Percentiles rank a stretch among this genome's conserved stretches.
These are phyloP conservation scores for Ageneiosus marmoratus DNA, from an alignment of 2,113 vertebrate genomes.

Conservation along the genomic window DNA sequence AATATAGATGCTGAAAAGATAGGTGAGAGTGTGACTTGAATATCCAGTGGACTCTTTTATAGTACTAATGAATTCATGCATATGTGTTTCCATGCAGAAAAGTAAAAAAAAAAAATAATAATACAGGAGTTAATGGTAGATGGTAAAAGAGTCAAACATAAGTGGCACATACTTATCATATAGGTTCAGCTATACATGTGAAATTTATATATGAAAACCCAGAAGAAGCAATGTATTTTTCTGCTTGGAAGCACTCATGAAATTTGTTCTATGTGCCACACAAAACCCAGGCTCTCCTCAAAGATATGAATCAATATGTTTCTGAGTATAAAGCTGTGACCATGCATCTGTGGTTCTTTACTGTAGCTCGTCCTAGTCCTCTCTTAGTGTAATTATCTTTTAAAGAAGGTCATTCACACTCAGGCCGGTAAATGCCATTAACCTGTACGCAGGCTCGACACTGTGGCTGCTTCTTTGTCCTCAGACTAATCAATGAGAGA, in stretches of 20 bases:
- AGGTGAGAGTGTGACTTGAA: slow-evolving; percentile 7
- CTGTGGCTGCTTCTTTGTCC: slow-evolving; percentile 19
- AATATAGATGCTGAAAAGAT: slow-evolving; percentile 1
- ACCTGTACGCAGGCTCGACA: slow-evolving; percentile 27
- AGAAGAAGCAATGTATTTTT: slow-evolving; percentile 37
- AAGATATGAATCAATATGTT: slow-evolving; percentile 26
- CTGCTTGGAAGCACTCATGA: slow-evolving; percentile 25
- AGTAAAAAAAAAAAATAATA: slow-evolving; percentile 18
- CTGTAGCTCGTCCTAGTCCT: background rate
- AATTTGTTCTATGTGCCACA: slow-evolving; percentile 8
- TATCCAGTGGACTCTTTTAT: slow-evolving; percentile 8
- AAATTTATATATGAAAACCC: slow-evolving; percentile 46
- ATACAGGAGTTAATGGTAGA: slow-evolving; percentile 28
- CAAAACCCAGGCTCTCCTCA: slow-evolving; percentile 15
- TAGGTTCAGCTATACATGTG: slow-evolving; percentile 23
- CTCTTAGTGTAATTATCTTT: slow-evolving; percentile 38
- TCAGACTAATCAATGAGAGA: slow-evolving; percentile 45
- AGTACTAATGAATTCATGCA: background rate
- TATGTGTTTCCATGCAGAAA: slow-evolving; percentile 6
- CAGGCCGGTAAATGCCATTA: slow-evolving; percentile 51
- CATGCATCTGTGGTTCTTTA: background rate
- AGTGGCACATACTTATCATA: slow-evolving; percentile 9
- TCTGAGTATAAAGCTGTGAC: background rate
- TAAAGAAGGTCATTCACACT: slow-evolving; percentile 37
- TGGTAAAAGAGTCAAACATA: slow-evolving; percentile 15